phyloP scores from a whole-genome alignment of 1,140 invertebrate species.

The Diachasmimorpha longicaudata region DNA sequence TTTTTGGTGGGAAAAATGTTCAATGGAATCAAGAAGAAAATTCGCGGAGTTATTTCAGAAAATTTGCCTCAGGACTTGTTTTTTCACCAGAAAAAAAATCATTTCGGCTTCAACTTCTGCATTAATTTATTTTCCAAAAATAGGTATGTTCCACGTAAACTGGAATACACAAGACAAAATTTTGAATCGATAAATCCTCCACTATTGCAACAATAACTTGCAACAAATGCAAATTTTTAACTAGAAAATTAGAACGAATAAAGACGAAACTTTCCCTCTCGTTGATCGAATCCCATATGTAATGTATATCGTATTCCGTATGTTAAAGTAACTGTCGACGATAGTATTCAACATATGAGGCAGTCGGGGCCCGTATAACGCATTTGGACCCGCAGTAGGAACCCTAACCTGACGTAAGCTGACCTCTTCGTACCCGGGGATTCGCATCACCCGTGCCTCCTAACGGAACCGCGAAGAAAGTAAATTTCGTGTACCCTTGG shows the following conservation, averaged over 20 bases:
- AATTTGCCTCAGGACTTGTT: no score
- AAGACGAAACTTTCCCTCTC: not conserved
- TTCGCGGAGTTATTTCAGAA: no score
- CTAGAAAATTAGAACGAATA: not conserved
- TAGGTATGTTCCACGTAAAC: no score
- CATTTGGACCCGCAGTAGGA: slow-evolving; percentile 14
- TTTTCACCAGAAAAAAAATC: no score
- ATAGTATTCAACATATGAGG: not conserved
- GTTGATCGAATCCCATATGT: not conserved
- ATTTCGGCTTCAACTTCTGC: no score
- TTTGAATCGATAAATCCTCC: no score
- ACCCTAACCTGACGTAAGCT: slow-evolving; percentile 43
- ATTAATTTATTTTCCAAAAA: no score
- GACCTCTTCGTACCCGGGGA: slow-evolving; percentile 35
- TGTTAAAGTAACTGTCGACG: slow-evolving; percentile 8
- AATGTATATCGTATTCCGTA: not conserved
- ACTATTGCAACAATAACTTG: no score
- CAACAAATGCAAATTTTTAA: no score
- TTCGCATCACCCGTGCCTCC: slow-evolving; percentile 29
- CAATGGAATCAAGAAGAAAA: no score
- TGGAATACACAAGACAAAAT: no score
- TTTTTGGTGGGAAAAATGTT: no score
- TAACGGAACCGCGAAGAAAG: slow-evolving; percentile 42
- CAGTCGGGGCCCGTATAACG: not conserved
- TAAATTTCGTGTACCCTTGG: slow-evolving; percentile 32